A percentile compares a stretch with the other conserved stretches of the same genome.
phyloP scores from a whole-genome alignment of 64 coral and sea anemone genomes.

The Acropora tenuis region DNA sequence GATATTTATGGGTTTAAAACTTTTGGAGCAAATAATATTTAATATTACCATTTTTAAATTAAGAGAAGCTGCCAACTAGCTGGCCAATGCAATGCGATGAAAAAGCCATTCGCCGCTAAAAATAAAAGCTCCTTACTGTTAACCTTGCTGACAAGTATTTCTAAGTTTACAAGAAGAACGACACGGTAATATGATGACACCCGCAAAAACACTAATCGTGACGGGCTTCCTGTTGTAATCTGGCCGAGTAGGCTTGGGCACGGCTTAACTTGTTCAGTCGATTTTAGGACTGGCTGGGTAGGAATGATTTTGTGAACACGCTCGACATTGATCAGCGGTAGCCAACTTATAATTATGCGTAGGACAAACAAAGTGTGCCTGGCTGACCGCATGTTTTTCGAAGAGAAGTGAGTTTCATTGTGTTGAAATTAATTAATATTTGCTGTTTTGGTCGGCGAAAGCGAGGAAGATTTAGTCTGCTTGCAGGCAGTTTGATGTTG shows the following conservation, averaged over 20 bases:
- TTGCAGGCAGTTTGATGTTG: neutral
- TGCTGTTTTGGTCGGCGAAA: neutral
- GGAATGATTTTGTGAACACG: slow-evolving; percentile 16
- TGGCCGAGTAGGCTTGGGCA: neutral
- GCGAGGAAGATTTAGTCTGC: neutral
- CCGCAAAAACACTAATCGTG: slow-evolving; percentile 4
- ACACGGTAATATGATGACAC: neutral
- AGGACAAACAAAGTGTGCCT: neutral
- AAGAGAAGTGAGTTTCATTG: slow-evolving; percentile 5
- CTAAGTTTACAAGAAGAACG: slow-evolving; percentile 10
- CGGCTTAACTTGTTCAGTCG: neutral
- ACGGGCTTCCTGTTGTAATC: slow-evolving; percentile 3
- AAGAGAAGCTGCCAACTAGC: too few species aligned
- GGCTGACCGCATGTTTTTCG: neutral
- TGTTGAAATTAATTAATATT: neutral
- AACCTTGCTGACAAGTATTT: neutral
- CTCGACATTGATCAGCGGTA: slow-evolving; percentile 1
- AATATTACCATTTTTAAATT: too few species aligned
- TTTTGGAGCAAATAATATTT: neutral
- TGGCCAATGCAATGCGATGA: too few species aligned
- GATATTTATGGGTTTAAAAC: slow-evolving; percentile 3
- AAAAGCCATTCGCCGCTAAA: too few species aligned
- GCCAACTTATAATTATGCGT: slow-evolving; percentile 5
- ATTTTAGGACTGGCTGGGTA: neutral
- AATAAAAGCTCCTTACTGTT: too few species aligned